Base-by-base conservation (phyloP, 2,797 vertebrate genomes). In the Scolopax rusticola region DNA sequence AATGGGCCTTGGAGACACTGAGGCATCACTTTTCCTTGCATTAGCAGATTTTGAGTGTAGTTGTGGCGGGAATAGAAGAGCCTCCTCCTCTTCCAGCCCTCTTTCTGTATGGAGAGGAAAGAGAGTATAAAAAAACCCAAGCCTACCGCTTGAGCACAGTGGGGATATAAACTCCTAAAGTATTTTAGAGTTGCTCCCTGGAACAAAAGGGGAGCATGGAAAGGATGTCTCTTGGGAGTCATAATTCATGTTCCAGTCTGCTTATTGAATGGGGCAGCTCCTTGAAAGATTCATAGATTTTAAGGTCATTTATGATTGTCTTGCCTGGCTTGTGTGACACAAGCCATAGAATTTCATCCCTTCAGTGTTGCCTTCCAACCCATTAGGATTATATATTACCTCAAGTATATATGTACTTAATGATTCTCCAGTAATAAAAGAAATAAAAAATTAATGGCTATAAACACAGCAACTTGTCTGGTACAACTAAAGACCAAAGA, bases 221-320 rank as follows among this genome's bases (percentile, higher is more conserved):
- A 96, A 88, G 28, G 40, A 91, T 65, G 54, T 93, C 87, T 96
- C 76, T 59, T 0, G 5, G 61, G 79, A 87, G 47, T 91, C 69
- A 84, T 96, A 87, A 95, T 88, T 96, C 87, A 91, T 88, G 51
- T 84, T 94, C 47, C 56, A 84, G 36, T 79, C 79, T 94, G 67
- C 89, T 95, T 96, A 86, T 93, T 90, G 96, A 92, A 91, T 94
- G 67, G 93, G 87, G 87, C 79, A 95, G 89, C 43, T 95, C 85
- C 59, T 95, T 96, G 87, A 88, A 95, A 93, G 93, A 96, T 95
- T 96, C 83, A 96, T 95, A 64, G 89, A 86, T 96, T 95, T 96
- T 91, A 91, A 93, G 59, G 80, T 90, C 93, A 93, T 93, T 96
- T 96, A 91, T 95, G 91, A 96, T 93, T 76, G 93, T 96, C 94